Base-by-base conservation (phyloP, 2,888 invertebrate species). In the Lepidocyrtoides sp. region DNA sequence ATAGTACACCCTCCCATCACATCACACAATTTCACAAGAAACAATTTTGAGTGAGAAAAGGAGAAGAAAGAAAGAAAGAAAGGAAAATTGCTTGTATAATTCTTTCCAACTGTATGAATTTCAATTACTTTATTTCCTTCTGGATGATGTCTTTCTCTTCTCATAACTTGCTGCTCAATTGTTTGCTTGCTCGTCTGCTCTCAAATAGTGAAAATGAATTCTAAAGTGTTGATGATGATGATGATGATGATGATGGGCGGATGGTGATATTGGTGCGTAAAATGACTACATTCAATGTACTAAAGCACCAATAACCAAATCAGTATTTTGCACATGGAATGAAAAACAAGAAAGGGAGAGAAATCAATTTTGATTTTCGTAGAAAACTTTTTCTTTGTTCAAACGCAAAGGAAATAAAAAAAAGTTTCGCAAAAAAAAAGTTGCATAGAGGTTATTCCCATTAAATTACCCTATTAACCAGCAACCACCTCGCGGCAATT, bases 51-150 rank as follows among this genome's bases (percentile, higher is more conserved):
- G 29, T 20, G 66, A 87, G 23, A 79, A 77, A 60, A 60, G 44
- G n/a, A 44, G n/a, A n/a, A n/a, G n/a, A n/a, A n/a, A n/a, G n/a
- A n/a, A n/a, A n/a, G n/a, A n/a, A 77, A 48, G 23, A 54, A 90
- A 66, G 8, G 63, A 84, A 90, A 90, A 83, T 77, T 90, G 83
- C 77, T 77, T 84, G 75, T 85, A 69, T 90, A 90, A 90, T 90
- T 90, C 85, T 85, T 90, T 90, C 84, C 90, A 85, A 51, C 29
- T 85, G 85, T 63, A 69, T 90, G 90, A 79, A 90, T 90, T 90
- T 79, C 84, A 89, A 89, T 84, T 89, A 84, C 90, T 79, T 85
- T 57, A 79, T 85, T 79, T 85, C 41, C 51, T 72, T 66, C 26
- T 69, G 69, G 17, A 41, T 69, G 72, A 75, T 48, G 20, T 75